Base-by-base conservation (phyloP, 2,888 invertebrate genomes). In the Rhodophaea formosa region DNA sequence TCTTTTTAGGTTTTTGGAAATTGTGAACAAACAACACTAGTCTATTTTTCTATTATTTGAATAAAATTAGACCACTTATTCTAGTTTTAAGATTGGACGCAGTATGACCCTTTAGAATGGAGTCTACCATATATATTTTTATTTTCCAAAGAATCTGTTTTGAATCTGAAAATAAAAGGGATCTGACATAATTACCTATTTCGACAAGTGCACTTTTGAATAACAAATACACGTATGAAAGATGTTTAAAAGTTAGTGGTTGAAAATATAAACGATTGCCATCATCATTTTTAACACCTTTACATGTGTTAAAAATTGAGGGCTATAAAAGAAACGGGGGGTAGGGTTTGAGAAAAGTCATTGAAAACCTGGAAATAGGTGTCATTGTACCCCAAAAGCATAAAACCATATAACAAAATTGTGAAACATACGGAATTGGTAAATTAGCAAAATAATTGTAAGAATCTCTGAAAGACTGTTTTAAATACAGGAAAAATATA, bases 21-120 rank as follows among this genome's bases (percentile, higher is more conserved):
- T 46, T 49, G 15, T 49, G 49, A 49, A 49, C 15, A 49, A 49
- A 32, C 32, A 10, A 49, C 30, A 29, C 49, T 49, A 49, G 49
- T 49, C 49, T 49, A 32, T 49, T 32, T 23, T 47, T 46, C 46
- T 29, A n/a, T 29, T 1, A n/a, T 29, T 49, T 7, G 8, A 49
- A 15, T 32, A 14, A 49, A 49, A 49, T 32, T 49, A 47, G 47
- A 49, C 14, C 47, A 47, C 5, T 47, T 46, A 29, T 29, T 14
- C 29, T 14, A 46, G 39, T 39, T 39, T 39, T 39, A 39, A 39
- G 39, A 39, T 12, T 5, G 39, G 39, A 39, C 10, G 23, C 23
- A 23, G 5, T n/a, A 39, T 39, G 5, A 12, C 1, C 39, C 39
- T 39, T 3, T 39, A 12, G 10, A 39, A 12, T 39, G 1, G 12